A percentile compares a stretch with the other conserved stretches of the same genome.
These are phyloP conservation scores for Megalops atlanticus DNA, from an alignment of 2,113 vertebrate species.

Conservation along the genomic window DNA sequence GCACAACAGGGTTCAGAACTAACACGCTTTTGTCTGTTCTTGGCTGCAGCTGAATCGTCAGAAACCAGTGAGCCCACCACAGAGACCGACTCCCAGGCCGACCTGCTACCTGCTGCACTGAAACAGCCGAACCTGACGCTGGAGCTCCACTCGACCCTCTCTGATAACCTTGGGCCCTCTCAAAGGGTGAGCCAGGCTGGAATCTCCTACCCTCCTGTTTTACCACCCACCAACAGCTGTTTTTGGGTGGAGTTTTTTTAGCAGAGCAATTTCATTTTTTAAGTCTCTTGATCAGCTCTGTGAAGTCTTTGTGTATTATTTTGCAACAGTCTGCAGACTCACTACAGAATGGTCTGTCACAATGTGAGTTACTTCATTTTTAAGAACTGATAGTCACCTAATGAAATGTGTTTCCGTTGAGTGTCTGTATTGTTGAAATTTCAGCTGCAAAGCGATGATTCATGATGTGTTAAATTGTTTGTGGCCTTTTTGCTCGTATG, in stretches of 20 bases:
- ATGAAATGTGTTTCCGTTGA: neutral
- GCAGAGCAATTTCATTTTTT: too few species aligned
- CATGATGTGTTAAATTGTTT: neutral
- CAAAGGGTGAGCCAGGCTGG: constrained; percentile 78
- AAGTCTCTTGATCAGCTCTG: too few species aligned
- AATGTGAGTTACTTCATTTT: too few species aligned
- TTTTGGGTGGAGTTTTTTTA: too few species aligned
- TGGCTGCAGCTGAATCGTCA: constrained; percentile 79
- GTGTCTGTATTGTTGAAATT: neutral
- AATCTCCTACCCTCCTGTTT: neutral
- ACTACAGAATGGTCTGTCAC: too few species aligned
- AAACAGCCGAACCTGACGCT: constrained; percentile 89
- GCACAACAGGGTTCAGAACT: too few species aligned
- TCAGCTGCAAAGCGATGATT: neutral
- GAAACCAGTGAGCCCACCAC: constrained; percentile 86
- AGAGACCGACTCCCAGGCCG: constrained; percentile 85
- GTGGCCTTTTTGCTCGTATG: constrained; percentile 23
- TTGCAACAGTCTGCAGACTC: too few species aligned
- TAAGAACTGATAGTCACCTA: too few species aligned
- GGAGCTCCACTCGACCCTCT: constrained; percentile 89
- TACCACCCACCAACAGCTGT: too few species aligned
- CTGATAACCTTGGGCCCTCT: constrained; percentile 85
- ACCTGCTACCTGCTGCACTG: constrained; percentile 78
- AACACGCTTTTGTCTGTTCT: constrained; percentile 35
- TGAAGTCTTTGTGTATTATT: too few species aligned